Evolutionary conservation across 2,113 vertebrate species (phyloP), one percentile per base, ranked within the genome.

Genomic region (Hemiscyllium ocellatum): DNA sequence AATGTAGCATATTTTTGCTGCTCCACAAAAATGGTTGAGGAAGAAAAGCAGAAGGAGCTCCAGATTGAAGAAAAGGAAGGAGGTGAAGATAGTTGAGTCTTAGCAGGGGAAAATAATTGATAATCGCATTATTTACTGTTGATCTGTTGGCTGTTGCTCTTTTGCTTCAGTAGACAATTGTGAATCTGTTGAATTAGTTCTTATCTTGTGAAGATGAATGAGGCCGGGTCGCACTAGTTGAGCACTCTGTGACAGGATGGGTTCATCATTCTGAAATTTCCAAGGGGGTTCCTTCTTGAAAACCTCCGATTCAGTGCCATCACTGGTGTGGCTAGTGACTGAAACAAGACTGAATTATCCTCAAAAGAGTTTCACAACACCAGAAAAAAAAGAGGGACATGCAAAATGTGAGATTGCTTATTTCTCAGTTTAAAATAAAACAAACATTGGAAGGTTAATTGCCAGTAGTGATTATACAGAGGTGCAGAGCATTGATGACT

Each of bases 251-350:
- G 95, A 95, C 19, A 68, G 95, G 65, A 95, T 61, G 76, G 95
- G 95, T 76, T 95, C 76, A 56, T 86, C 95, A 65, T 86, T 80
- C 42, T 95, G 76, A 80, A 85, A 95, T 65, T 83, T 95, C 95
- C 95, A 95, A 95, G 95, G 95, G 65, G 95, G 95, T 19, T 85
- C 95, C 47, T 95, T 95, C 83, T 95, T 95, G 94, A 13, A 95
- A 95, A 72, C 47, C 68, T 95, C 95, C 70, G 37, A 86, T 76
- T 95, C 95, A 85, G 4, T 86, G 83, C 83, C 83, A 65, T 83
- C 83, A 66, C 52, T 80, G 76, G 37, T 95, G 66, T 95, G 95
- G 78, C 95, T 95, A 85, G n/a, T 95, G 78, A 80, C 95, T 95
- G 78, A 85, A 95, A 95, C 76, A 95, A 95, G 94, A 95, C 47